A percentile compares a stretch with the other conserved stretches of the same genome.
Conservation (phyloP, 2,113 vertebrate genomes). For the Formicarius rufipectus region DNA sequence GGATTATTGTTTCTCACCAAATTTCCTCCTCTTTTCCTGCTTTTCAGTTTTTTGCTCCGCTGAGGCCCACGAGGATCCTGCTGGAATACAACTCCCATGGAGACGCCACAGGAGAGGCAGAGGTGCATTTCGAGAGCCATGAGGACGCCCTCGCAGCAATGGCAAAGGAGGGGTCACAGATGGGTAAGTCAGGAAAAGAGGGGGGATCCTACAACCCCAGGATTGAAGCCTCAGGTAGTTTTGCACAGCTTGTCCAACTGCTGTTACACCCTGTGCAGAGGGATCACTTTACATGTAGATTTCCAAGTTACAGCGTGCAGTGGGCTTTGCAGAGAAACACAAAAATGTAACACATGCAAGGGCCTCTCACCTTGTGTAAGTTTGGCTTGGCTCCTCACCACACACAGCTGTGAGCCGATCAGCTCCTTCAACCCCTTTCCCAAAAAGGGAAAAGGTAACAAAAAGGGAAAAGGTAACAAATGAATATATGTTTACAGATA, state of each 20-base stretch:
- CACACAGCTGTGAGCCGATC: too few relatives aligned
- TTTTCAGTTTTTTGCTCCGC: conserved; percentile 87
- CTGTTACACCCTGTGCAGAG: not conserved
- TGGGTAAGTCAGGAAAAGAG: conserved; percentile 75
- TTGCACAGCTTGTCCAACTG: not conserved
- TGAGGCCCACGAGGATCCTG: conserved; percentile 79
- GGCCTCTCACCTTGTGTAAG: too few relatives aligned
- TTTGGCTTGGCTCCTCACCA: too few relatives aligned
- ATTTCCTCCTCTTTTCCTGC: not conserved
- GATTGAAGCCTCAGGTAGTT: fast-evolving
- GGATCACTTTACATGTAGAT: fast-evolving
- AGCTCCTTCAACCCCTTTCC: too few relatives aligned
- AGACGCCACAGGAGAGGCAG: conserved; percentile 79
- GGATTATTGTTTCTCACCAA: not conserved
- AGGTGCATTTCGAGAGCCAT: conserved; percentile 82
- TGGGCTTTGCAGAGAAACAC: not conserved
- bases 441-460: too few relatives aligned
- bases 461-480: too few relatives aligned
- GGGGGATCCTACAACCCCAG: fast-evolving
- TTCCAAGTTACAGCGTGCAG: fast-evolving
- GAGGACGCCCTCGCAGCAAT: conserved; percentile 82
- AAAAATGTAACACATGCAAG: fast-evolving
- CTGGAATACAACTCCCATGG: conserved; percentile 83
- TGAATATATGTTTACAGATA: too few relatives aligned
- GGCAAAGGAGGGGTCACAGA: conserved; percentile 82